A percentile compares a stretch with the other conserved stretches of the same genome.
These are phyloP conservation scores for Tapera naevia DNA, from an alignment of 2,797 vertebrate genomes.

Conservation along the genomic window DNA sequence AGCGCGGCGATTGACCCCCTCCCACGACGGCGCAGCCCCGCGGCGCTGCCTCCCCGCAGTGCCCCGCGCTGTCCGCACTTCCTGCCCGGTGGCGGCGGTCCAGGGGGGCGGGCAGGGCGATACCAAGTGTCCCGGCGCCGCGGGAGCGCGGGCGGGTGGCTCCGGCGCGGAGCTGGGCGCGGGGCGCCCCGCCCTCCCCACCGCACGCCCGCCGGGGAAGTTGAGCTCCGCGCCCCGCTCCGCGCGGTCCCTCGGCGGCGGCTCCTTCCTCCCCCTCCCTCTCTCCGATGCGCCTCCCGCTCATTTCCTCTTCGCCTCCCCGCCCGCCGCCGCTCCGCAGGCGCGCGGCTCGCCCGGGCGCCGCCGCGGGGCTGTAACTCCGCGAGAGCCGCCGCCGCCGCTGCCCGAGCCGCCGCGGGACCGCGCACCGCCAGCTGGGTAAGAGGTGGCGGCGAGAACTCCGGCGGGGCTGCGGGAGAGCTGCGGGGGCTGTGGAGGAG, in stretches of 20 bases:
- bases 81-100: neutral
- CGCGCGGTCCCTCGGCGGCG: conserved; percentile 20
- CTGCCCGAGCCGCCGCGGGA: neutral
- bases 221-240: neutral
- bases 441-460: conserved; percentile 28
- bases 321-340: conserved; percentile 24
- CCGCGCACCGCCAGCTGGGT: conserved; percentile 6
- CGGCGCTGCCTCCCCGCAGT: neutral
- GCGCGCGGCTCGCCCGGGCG: conserved; percentile 26
- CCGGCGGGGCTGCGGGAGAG: neutral
- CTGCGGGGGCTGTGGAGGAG: neutral
- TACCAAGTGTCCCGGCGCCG: conserved; percentile 25
- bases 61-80: neutral
- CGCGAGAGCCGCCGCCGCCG: neutral
- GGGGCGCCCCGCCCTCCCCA: neutral
- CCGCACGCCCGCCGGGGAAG: conserved; percentile 6
- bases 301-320: conserved; percentile 41
- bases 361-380: conserved; percentile 40
- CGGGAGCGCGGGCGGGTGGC: neutral
- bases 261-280: conserved; percentile 49
- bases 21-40: neutral
- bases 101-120: neutral
- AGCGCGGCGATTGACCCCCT: too few relatives aligned
- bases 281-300: conserved; percentile 40
- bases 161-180: neutral